Conservation (phyloP, 2,797 vertebrate genomes). For the Anguilla marmorata region DNA sequence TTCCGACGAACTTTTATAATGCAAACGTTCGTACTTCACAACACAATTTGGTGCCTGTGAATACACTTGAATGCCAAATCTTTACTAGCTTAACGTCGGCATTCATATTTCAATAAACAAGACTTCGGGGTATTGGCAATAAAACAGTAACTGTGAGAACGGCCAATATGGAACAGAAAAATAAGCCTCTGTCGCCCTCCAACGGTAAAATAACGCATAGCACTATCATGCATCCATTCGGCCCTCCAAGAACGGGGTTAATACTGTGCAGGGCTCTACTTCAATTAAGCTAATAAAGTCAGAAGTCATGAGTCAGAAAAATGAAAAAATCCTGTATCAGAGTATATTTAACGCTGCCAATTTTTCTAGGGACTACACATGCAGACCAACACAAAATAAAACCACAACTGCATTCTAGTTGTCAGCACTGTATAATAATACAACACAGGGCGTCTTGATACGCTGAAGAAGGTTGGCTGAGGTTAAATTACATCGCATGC, state of each 20-base stretch:
- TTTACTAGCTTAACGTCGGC: neutral
- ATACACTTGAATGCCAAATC: neutral
- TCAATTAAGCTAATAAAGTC: neutral
- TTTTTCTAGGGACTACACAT: neutral
- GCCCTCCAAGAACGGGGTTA: neutral
- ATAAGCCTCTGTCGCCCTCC: slow-evolving; percentile 63
- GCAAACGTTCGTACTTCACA: neutral
- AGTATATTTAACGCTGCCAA: neutral
- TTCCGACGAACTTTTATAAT: neutral
- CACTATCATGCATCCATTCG: neutral
- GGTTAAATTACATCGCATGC: neutral
- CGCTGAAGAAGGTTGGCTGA: neutral
- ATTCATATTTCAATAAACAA: neutral
- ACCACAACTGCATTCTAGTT: neutral
- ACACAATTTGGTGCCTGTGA: neutral
- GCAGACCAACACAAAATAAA: neutral
- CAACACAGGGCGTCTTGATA: neutral
- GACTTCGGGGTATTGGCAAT: neutral
- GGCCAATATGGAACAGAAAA: slow-evolving; percentile 21
- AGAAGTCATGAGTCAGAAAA: neutral
- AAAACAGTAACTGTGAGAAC: neutral
- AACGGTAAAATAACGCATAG: slow-evolving; percentile 48
- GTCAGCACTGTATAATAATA: neutral
- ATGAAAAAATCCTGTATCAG: neutral
- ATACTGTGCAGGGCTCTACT: neutral